Base-by-base conservation (phyloP, 2,888 invertebrate species). In the Paralinhomoeus sp. region DNA sequence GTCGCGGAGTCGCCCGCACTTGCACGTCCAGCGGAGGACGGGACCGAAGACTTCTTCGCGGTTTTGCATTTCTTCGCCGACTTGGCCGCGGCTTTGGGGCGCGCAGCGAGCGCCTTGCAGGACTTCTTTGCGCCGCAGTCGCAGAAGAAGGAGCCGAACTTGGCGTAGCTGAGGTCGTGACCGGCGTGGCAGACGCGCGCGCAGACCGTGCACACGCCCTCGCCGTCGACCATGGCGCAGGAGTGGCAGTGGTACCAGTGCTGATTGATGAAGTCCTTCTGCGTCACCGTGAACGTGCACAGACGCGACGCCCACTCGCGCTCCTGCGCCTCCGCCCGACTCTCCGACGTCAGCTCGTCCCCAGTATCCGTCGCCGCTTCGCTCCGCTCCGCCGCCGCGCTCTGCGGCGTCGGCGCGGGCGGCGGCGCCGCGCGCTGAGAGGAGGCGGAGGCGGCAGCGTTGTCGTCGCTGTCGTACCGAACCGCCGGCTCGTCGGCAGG, bases 141-240 rank as follows among this genome's bases (percentile, higher is more conserved):
- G 61, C 97, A 97, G 71, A 97, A 97, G 72, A 97, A 97, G 60
- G 89, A 89, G 1, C 93, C 93, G 62, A 81, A 87, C 64, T 97
- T 97, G 42, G 91, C 85, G 62, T 91, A 93, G 5, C 87, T 61
- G 18, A 46, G 12, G n/a, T 45, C 33, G 41, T 35, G 33, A 2
- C 20, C 37, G n/a, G 17, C 5, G 24, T 27, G 37, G 22, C 31
- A 41, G 12, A 93, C 93, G 44, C 84, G 73, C 0, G 91, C 93
- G 67, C 97, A 97, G 18, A 91, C 80, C 0, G 87, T 83, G 64
- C 97, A 97, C 24, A 93, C 91, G 1, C 97, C 97, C 1, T 89
- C 87, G 9, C 89, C 83, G 63, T 93, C 91, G 46, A 89, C 77
- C 93, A 97, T 93, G 63, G 80, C 80, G 66, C 93, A 93, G 0